Base-by-base conservation (phyloP, 2,888 invertebrate species). In the Archips xylosteana region DNA sequence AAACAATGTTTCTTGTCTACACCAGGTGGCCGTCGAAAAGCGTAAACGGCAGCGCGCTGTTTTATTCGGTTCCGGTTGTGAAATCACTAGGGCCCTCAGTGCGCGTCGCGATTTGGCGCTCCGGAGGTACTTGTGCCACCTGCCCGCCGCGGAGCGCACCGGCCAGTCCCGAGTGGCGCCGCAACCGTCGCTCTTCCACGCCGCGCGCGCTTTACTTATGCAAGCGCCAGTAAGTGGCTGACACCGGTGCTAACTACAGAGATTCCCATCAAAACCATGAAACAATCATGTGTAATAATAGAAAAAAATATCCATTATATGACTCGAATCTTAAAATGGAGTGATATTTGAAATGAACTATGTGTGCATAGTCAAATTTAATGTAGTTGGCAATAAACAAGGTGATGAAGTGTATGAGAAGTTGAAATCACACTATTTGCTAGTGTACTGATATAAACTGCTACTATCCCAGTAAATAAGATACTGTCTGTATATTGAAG, bases 21-120 rank as follows among this genome's bases (percentile, higher is more conserved):
- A 82, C 49, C 95, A 97, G 92, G 96, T 96, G 73, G 96, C 96
- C 0, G 90, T 95, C 64, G 91, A 96, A 71, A 95, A 95, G 76
- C 92, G 95, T 36, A 94, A 95, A 76, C 95, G 95, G n/a, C 95
- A 96, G 75, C 94, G 96, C 12, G 95, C 95, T 65, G 94, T 97
- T 3, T 95, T 98, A 77, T 95, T 96, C 75, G 96, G 96, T 82
- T 96, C 97, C 60, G 97, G 97, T 23, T 97, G 97, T 68, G 96
- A 96, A 60, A 96, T 96, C 81, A 96, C 97, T 42, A 95, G 97
- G 15, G 98, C 97, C 0, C 88, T 98, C 64, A 97, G 97, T 79
- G 97, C 98, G 8, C 95, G 98, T 23, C 95, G 97, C 68, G 98
- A 98, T 86, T 91, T 98, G 74, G 96, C 96, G 42, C 95, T 98